Evolutionary conservation across 2,888 invertebrate genomes (phyloP), one percentile per base, ranked within the genome.

Genomic region (Danaus chrysippus): DNA sequence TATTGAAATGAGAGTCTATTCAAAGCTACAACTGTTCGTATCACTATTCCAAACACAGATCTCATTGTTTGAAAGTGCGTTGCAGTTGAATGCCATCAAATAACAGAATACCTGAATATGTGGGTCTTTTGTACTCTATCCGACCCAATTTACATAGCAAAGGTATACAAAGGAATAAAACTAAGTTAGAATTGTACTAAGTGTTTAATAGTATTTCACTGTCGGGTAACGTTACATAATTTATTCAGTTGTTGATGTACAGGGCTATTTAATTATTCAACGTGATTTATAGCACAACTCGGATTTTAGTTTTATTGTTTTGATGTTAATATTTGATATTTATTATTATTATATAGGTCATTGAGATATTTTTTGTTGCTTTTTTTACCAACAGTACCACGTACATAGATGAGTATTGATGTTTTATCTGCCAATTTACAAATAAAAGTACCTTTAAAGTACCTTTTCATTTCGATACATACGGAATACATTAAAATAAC

Each of bases 71-170:
- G 56, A 61, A 61, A 61, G 61, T 52, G 53, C 53, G 59, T 58
- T 66, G 59, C 64, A 64, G 59, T 56, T 61, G 62, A 66, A 64
- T 64, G 59, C 66, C 57, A 58, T 66, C 61, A 61, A 66, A 66
- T 64, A 66, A 59, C 56, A 58, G 61, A 54, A 62, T 62, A 58
- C 61, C 54, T 58, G 54, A 59, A 58, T 60, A 41, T 52, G 52
- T 56, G 59, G 59, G 64, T 61, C 62, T 66, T 66, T 64, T 64
- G 64, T 63, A 54, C 46, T 46, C 17, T 57, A 61, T 62, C 61
- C 54, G 61, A 66, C 56, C 61, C 58, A 61, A 66, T 66, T 66
- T 66, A 57, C 64, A 64, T 62, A 46, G 57, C 42, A 43, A 59
- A 66, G 57, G 64, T 64, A 54, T 63, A 60, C 42, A 59, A 55